Conservation (phyloP, 2,113 vertebrate genomes). For the human (Homo sapiens) region DNA sequence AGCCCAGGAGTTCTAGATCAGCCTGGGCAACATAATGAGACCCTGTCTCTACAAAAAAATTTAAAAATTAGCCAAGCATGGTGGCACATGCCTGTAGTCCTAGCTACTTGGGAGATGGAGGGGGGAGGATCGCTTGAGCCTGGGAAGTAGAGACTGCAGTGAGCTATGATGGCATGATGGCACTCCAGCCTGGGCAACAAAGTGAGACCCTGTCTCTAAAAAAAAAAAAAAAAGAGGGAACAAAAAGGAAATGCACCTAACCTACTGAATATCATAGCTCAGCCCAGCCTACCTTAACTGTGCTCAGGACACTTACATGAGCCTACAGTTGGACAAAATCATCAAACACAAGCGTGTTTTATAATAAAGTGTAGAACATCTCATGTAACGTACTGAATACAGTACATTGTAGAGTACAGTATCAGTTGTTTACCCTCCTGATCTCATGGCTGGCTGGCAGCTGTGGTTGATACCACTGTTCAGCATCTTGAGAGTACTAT, state of each 20-base stretch:
- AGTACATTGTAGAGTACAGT: not conserved
- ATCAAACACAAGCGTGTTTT: not conserved
- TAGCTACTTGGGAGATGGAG: no score
- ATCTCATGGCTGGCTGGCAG: not conserved
- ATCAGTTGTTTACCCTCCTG: not conserved
- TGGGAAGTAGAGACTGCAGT: no score
- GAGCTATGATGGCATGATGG: no score
- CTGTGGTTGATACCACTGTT: not conserved
- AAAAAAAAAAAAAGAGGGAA: no score
- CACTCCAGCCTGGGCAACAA: no score
- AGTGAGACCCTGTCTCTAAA: no score
- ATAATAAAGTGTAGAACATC: not conserved
- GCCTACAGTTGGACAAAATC: not conserved
- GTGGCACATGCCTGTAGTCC: no score
- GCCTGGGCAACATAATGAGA: no score
- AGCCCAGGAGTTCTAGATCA: no score
- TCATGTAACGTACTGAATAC: not conserved
- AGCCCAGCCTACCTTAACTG: not conserved
- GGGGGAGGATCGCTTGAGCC: no score
- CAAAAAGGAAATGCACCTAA: not conserved
- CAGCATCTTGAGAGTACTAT: not conserved
- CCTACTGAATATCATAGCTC: not conserved
- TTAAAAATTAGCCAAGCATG: no score
- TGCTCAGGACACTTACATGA: not conserved
- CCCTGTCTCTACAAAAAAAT: no score